A percentile compares a stretch with the other conserved stretches of the same genome.
These are phyloP conservation scores for Andrena marginata DNA, from an alignment of 2,888 invertebrate species.

Conservation along the genomic window DNA sequence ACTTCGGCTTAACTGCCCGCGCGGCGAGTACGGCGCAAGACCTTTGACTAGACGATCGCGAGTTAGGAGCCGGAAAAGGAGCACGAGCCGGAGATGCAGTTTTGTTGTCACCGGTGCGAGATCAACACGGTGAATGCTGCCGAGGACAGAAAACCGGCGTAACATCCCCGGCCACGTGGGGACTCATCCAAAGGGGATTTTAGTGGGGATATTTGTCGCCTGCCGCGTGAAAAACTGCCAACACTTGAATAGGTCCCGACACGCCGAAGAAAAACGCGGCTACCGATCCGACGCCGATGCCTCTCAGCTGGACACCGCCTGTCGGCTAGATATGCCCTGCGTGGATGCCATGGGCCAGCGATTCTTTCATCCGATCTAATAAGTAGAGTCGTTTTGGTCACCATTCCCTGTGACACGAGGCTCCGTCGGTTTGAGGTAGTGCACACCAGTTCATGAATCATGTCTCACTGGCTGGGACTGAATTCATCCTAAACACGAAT, in stretches of 20 bases:
- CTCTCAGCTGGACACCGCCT: constrained; percentile 74
- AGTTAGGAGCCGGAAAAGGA: constrained; percentile 18
- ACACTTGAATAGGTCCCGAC: constrained; percentile 80
- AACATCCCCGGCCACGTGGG: constrained; percentile 79
- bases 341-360: constrained; percentile 38
- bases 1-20: background rate
- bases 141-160: constrained; percentile 70
- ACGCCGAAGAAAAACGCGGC: constrained; percentile 79
- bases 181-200: constrained; percentile 77
- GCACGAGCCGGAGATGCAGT: constrained; percentile 24
- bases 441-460: background rate
- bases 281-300: constrained; percentile 74
- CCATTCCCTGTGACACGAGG: background rate
- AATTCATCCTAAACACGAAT: too few species aligned
- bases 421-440: background rate
- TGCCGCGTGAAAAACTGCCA: constrained; percentile 80
- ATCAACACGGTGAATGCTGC: constrained; percentile 77
- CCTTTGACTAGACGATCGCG: background rate
- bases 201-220: constrained; percentile 79
- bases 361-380: constrained; percentile 31
- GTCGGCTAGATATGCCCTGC: constrained; percentile 63
- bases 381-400: background rate
- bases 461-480: too few species aligned
- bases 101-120: constrained; percentile 74
- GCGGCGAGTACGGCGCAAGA: background rate